Conservation (phyloP, 2,113 vertebrate species). For the Eupsittula cactorum region DNA sequence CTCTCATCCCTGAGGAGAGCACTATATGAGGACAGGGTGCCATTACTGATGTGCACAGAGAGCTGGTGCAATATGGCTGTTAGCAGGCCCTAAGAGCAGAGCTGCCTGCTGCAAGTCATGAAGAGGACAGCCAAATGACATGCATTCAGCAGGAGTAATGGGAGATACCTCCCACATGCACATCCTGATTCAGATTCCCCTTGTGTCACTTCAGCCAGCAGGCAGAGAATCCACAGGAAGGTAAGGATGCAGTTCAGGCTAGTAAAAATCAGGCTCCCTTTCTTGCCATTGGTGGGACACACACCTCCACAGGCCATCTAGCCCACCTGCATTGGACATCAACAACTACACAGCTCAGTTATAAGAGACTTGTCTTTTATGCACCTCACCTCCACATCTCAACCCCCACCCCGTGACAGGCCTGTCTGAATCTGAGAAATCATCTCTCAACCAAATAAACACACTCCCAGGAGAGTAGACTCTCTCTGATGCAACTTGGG, state of each 20-base stretch:
- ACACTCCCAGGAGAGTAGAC: background rate
- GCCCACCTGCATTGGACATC: background rate
- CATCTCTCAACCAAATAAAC: background rate
- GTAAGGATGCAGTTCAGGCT: background rate
- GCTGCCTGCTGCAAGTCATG: background rate
- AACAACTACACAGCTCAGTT: background rate
- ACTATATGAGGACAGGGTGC: background rate
- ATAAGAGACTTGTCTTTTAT: background rate
- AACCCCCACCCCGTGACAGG: rapidly evolving
- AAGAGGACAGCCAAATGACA: background rate
- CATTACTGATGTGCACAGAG: background rate
- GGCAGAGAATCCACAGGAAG: background rate
- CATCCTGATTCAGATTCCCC: background rate
- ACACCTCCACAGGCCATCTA: background rate
- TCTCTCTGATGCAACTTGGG: background rate
- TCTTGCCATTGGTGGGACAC: background rate
- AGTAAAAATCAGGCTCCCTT: background rate
- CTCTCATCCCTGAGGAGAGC: background rate
- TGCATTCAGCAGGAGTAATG: background rate
- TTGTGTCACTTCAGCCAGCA: background rate
- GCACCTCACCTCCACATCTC: background rate
- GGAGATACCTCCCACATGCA: background rate
- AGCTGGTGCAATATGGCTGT: background rate
- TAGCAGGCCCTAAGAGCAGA: background rate
- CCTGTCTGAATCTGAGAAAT: background rate